Evolutionary conservation across 2,113 vertebrate species (phyloP), one percentile per base, ranked within the genome.

Genomic region (Cololabis saira): DNA sequence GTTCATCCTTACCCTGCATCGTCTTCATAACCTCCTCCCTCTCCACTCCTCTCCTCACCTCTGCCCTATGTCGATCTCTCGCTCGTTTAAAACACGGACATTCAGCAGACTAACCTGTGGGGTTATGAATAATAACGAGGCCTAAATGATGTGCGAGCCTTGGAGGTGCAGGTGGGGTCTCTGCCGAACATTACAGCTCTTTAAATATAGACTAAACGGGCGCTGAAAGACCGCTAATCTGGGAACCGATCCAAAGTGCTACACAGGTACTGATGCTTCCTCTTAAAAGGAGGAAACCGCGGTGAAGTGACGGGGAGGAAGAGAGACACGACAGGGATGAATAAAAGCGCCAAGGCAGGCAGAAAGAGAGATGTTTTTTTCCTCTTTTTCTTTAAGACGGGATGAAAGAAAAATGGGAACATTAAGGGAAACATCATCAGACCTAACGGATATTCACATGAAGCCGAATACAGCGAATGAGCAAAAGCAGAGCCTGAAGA

Each of bases 51-150:
- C 22, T 33, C 54, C 19, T 53, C 44, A 49, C 24, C n/a, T 11
- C 56, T 37, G 4, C 57, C 27, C 13, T 62, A 22, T 1, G 67
- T 83, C 59, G 40, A 2, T n/a, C 54, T 63, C 47, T 56, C 60
- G 71, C 61, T 59, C 19, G 49, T 79, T 77, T 82, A 74, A 80
- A 83, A 11, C 60, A 80, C 83, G 74, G 84, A 87, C 88, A 89
- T 91, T 88, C 66, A 88, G 65, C 54, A 49, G 40, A 16, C 45
- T 71, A 76, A 80, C 82, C 84, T 84, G 71, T 49, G 65, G 66
- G 50, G 24, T n/a, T 22, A 83, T 87, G 78, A 74, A 88, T 91
- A 90, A 89, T 82, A 69, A 93, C 78, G 59, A 77, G 57, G 18
- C 41, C 61, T 52, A 75, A 78, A 76, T 88, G 67, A 86, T 82